Evolutionary conservation across 2,113 vertebrate genomes (phyloP), one percentile per base, ranked within the genome.

Genomic region (Periophthalmodon schlosseri): DNA sequence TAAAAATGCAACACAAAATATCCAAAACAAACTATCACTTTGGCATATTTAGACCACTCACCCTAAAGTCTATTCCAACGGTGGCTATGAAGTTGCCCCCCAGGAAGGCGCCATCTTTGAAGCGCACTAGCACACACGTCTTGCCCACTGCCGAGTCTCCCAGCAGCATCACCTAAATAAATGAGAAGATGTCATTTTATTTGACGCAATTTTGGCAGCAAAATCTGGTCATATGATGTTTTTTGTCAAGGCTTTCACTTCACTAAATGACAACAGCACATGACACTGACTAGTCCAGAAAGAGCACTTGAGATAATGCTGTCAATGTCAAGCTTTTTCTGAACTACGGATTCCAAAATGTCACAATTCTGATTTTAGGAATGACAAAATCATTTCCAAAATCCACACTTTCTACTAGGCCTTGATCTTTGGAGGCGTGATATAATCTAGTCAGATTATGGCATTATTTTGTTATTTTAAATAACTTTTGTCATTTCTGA

Each of bases 31-130:
- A 12, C 21, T 11, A 67, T 67, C 12, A 44, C 24, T 44, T 21
- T 44, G 46, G 64, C 56, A 57, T 61, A 24, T 50, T 86, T 54
- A 58, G 15, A 63, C 78, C 71, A 93, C 97, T 99, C 95, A 99
- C 98, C 97, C 97, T 96, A 90, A 97, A 99, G 95, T 99, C 98
- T 93, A 99, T 98, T 94, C 98, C 98, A 86, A 99, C 98, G 65
- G 98, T 99, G 94, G 97, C 96, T 86, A 99, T 96, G 95, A 98
- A 99, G 90, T 94, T 96, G 88, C 96, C 92, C 84, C 97, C 96
- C 85, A 99, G 95, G 94, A 99, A 99, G 77, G 96, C 96, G 60
- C 96, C 95, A 0, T 99, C 98, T 94, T 96, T 98, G 94, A 98
- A 99, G 85, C 94, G 96, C 88, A 97, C 95, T 91, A 99, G 94